phyloP scores from a whole-genome alignment of 2,888 invertebrate species.

The Dendrolimus houi region DNA sequence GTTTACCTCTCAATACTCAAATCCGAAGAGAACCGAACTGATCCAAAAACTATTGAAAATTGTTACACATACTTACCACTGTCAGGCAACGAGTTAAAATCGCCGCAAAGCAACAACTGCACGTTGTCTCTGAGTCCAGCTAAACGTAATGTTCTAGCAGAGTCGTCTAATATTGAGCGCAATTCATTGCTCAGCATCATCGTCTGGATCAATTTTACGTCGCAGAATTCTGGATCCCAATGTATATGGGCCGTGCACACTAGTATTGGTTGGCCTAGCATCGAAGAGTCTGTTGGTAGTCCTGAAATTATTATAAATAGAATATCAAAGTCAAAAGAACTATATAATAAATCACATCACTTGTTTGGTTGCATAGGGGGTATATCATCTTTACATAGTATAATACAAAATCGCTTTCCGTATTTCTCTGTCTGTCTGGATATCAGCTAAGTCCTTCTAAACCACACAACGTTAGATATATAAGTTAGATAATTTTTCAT shows the following conservation, averaged over 20 bases:
- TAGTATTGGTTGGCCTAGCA: conserved; percentile 89
- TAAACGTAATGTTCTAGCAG: conserved; percentile 85
- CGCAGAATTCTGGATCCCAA: conserved; percentile 99
- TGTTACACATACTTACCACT: conserved; percentile 78
- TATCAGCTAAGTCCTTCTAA: no score
- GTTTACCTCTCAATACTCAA: no score
- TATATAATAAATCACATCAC: no score
- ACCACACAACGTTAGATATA: no score
- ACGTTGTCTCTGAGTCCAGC: conserved; percentile 86
- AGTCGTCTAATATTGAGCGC: conserved; percentile 90
- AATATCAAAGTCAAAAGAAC: no score
- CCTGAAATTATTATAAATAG: conserved; percentile 47
- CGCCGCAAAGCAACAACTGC: conserved; percentile 96
- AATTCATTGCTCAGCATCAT: conserved; percentile 99
- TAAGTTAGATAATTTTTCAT: no score
- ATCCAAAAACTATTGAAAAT: no score
- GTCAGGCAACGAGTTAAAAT: conserved; percentile 98
- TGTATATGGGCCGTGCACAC: conserved; percentile 99
- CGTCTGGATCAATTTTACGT: conserved; percentile 99
- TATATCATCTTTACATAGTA: no score
- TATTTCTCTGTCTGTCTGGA: no score
- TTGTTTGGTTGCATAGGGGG: no score
- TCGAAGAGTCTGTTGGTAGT: conserved; percentile 84
- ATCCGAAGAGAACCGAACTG: no score
- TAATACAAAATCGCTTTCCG: no score